Conservation (phyloP, 1,140 invertebrate genomes). For the Leptonema lineaticorne region DNA sequence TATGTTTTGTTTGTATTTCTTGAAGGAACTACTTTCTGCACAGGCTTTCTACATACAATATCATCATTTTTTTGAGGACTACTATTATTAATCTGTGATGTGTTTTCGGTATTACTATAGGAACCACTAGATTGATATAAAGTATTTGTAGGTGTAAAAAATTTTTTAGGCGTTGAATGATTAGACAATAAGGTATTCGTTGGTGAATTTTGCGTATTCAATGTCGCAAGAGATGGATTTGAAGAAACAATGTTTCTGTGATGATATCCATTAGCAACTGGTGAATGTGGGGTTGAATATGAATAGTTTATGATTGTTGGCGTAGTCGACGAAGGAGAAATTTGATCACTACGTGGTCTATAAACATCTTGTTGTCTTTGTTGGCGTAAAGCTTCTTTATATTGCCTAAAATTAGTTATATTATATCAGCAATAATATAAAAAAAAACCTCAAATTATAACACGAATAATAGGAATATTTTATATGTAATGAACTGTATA, state of each 20-base stretch:
- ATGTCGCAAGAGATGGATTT: conserved; percentile 42
- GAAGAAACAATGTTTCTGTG: conserved; percentile 47
- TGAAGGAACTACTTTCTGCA: conserved; percentile 63
- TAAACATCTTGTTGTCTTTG: conserved; percentile 81
- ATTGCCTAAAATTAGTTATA: conserved; percentile 64
- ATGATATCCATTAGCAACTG: conserved; percentile 49
- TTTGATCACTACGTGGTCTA: conserved; percentile 59
- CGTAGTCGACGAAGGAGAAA: conserved; percentile 51
- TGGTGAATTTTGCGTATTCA: conserved; percentile 9
- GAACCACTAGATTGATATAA: not conserved
- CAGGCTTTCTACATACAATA: conserved; percentile 50
- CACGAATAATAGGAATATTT: not conserved
- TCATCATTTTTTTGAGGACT: conserved; percentile 21
- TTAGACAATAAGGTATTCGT: conserved; percentile 23
- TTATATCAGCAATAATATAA: not conserved
- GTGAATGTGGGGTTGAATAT: conserved; percentile 50
- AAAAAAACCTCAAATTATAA: too few relatives aligned
- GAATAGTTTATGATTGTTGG: conserved; percentile 47
- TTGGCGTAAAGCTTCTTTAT: conserved; percentile 83
- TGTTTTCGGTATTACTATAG: conserved; percentile 42
- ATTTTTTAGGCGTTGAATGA: conserved; percentile 51
- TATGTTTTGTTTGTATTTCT: conserved; percentile 55
- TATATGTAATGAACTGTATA: conserved; percentile 45
- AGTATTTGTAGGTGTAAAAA: conserved; percentile 1
- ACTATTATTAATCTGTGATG: not conserved